phyloP scores from a whole-genome alignment of 2,888 invertebrate species.

The Nesidiocoris tenuis region DNA sequence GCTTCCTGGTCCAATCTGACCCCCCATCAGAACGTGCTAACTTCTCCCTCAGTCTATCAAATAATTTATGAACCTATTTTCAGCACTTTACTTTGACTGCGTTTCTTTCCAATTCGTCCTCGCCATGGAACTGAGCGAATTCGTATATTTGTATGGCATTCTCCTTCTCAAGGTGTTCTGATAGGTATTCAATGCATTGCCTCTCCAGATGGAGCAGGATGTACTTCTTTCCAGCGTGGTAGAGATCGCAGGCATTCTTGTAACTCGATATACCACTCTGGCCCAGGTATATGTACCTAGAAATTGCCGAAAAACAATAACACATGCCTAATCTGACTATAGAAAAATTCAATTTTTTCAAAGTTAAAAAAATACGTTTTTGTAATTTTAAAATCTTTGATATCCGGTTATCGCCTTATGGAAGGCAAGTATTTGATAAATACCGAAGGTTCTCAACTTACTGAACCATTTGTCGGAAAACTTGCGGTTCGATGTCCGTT shows the following conservation, averaged over 20 bases:
- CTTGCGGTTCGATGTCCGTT: constrained; percentile 80
- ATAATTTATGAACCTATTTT: too few relatives aligned
- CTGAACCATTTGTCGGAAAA: constrained; percentile 77
- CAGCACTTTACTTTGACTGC: constrained; percentile 68
- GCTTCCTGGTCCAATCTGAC: too few relatives aligned
- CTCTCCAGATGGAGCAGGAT: constrained; percentile 80
- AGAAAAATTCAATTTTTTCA: too few relatives aligned
- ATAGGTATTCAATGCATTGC: constrained; percentile 77
- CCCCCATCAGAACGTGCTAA: too few relatives aligned
- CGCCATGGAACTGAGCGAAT: constrained; percentile 81
- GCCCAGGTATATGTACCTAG: constrained; percentile 25
- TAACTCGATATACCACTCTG: constrained; percentile 8
- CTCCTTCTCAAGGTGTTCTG: constrained; percentile 73
- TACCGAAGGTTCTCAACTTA: too few relatives aligned
- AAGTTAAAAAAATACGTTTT: too few relatives aligned
- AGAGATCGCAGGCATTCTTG: constrained; percentile 81
- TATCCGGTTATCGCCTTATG: too few relatives aligned
- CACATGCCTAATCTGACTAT: too few relatives aligned
- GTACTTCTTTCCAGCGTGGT: constrained; percentile 85
- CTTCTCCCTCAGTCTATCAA: too few relatives aligned
- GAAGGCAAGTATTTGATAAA: too few relatives aligned
- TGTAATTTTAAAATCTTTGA: too few relatives aligned
- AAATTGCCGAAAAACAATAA: too few relatives aligned
- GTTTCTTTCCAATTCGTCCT: constrained; percentile 75
- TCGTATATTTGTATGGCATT: constrained; percentile 84